Base-by-base conservation (phyloP, 1,140 invertebrate genomes). In the Calycopis cecrops region DNA sequence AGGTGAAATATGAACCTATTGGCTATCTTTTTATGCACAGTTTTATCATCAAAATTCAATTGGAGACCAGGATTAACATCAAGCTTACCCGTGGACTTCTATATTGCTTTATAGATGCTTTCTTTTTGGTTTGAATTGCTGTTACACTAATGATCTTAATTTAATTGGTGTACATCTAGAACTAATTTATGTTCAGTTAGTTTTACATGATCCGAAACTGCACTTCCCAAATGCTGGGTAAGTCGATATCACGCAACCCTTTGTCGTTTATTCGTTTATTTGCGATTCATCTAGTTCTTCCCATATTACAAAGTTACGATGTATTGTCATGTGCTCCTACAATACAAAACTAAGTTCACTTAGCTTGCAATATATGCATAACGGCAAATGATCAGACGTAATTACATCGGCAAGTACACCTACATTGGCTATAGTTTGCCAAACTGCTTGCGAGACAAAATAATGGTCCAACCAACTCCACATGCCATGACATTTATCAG, bases 401-500 rank as follows among this genome's bases (percentile, higher is more conserved):
- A 35, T 40, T 21, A 52, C 10, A 35, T 42, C 35, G n/a, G 21
- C 16, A 16, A 34, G 6, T 21, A 28, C n/a, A 40, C 35, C 12
- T 28, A 52, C 10, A 9, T 38, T 2, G 12, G 18, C 4, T 4
- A 52, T 6, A 0, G 18, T 52, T 7, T 28, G 50, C 16, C 16
- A 21, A 3, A 35, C 35, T 2, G 50, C 14, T 9, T 35, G 9
- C 9, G 35, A 37, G 16, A 52, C 50, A 4, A 52, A 14, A 52
- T 35, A 52, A 16, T 52, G 50, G 18, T 52, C 50, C 34, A 52
- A 16, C 50, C 14, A 52, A 14, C 58, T 50, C 16, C 28, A 16
- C 16, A 12, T 50, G 4, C 9, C 8, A 37, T 35, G 33, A 18
- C 10, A 44, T 9, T 16, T 14, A 14, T 44, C 40, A 7, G 9